Percentiles rank a stretch among this genome's conserved stretches.
Conservation (phyloP, 2,797 vertebrate genomes). For the Danio jaintianensis region DNA sequence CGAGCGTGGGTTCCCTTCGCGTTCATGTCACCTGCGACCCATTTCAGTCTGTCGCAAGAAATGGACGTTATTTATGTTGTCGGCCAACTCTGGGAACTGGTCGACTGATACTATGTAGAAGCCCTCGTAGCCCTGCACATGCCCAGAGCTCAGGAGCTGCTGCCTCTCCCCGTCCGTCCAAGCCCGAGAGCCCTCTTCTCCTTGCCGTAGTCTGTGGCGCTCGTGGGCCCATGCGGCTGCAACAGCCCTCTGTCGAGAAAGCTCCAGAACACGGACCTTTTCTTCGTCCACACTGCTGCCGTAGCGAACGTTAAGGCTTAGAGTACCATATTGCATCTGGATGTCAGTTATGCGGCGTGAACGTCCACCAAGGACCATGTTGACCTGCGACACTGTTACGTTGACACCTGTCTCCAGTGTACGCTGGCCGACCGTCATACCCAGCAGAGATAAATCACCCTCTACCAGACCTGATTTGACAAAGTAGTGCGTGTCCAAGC, state of each 20-base stretch:
- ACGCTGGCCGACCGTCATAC: constrained; percentile 91
- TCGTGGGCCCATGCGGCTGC: constrained; percentile 89
- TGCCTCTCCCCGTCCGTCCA: constrained; percentile 98
- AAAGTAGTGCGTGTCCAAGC: constrained; percentile 94
- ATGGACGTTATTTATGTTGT: constrained; percentile 96
- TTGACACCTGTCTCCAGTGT: constrained; percentile 96
- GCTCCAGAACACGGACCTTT: constrained; percentile 89
- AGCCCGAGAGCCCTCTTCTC: constrained; percentile 92
- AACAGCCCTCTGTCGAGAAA: constrained; percentile 90
- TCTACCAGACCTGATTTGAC: constrained; percentile 91
- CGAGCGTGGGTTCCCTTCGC: constrained; percentile 50
- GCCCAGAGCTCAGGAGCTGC: constrained; percentile 90
- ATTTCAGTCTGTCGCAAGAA: constrained; percentile 99
- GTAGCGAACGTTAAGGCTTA: constrained; percentile 93
- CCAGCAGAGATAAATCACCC: constrained; percentile 89
- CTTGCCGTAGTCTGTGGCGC: constrained; percentile 93
- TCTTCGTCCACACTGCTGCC: constrained; percentile 94
- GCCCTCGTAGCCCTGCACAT: constrained; percentile 95
- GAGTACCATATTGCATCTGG: constrained; percentile 85
- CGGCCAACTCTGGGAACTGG: constrained; percentile 97
- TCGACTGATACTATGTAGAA: constrained; percentile 96
- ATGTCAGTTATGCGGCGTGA: constrained; percentile 97
- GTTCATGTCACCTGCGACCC: constrained; percentile 98
- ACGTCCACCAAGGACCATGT: constrained; percentile 90
- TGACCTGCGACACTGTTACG: constrained; percentile 95